A percentile compares a stretch with the other conserved stretches of the same genome.
Conservation (phyloP, 2,113 vertebrate genomes). For the Rallus limicola region DNA sequence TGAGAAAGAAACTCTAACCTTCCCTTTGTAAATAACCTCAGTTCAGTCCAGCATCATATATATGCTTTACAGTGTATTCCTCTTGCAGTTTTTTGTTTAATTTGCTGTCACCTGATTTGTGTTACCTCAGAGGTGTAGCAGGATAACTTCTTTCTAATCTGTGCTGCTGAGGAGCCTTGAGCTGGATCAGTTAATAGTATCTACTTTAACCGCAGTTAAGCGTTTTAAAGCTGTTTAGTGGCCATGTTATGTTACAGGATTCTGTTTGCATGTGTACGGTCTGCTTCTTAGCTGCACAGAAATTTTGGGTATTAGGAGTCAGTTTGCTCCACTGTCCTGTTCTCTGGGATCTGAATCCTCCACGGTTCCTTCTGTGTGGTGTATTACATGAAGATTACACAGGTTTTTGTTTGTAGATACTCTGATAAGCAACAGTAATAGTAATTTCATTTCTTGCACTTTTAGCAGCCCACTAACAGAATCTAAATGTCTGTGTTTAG, state of each 20-base stretch:
- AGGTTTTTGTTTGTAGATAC: background rate
- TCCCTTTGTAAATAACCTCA: background rate
- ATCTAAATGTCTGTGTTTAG: background rate
- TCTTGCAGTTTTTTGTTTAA: background rate
- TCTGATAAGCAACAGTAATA: background rate
- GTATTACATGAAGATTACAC: background rate
- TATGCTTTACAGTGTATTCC: background rate
- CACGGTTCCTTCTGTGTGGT: background rate
- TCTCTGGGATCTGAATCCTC: background rate
- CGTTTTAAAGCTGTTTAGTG: background rate
- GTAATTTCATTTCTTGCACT: background rate
- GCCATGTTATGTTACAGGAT: background rate
- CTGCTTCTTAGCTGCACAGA: background rate
- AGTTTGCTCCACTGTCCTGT: background rate
- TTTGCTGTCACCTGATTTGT: background rate
- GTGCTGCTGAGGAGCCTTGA: background rate
- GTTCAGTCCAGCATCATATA: background rate
- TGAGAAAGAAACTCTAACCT: background rate
- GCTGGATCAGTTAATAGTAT: background rate
- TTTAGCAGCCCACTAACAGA: background rate
- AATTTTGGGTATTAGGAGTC: background rate
- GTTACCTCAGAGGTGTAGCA: background rate
- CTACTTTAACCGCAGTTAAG: background rate
- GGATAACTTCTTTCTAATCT: background rate
- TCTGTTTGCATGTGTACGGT: background rate